Conservation (phyloP, 2,888 invertebrate species). For the Caenorhabditis wallacei region DNA sequence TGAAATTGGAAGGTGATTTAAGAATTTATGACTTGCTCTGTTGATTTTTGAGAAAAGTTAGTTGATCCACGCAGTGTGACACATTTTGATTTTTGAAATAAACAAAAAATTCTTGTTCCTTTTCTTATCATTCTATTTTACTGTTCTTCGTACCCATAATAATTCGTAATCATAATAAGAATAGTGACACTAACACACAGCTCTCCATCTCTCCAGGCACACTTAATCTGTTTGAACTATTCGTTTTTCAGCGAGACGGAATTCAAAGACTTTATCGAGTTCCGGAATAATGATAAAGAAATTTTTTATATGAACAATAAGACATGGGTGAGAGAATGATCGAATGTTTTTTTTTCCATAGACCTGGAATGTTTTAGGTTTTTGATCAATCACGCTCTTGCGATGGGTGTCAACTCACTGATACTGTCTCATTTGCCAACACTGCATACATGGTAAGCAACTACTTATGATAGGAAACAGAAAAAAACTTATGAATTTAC, state of each 20-base stretch:
- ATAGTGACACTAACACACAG: conserved; percentile 24
- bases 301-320: conserved; percentile 71
- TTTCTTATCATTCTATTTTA: conserved; percentile 21
- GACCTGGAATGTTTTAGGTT: conserved; percentile 58
- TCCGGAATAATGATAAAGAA: conserved; percentile 67
- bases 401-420: conserved; percentile 54
- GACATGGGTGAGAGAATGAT: conserved; percentile 59
- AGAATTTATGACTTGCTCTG: not conserved
- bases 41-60: not conserved
- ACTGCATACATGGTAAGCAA: conserved; percentile 68
- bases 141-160: conserved; percentile 52
- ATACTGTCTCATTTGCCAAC: conserved; percentile 65
- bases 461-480: conserved; percentile 8
- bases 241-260: conserved; percentile 72
- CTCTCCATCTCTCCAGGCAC: conserved; percentile 14
- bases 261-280: conserved; percentile 74
- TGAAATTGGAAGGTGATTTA: conserved; percentile 6
- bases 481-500: too few relatives aligned
- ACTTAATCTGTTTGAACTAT: conserved; percentile 47
- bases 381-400: conserved; percentile 66
- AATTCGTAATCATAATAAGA: conserved; percentile 4
- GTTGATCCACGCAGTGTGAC: too few relatives aligned
- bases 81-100: conserved; percentile 27
- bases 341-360: not conserved
- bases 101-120: not conserved